Evolutionary conservation across 1,140 invertebrate genomes (phyloP), one percentile per base, ranked within the genome.

Genomic region (Himalopsyche phryganea): DNA sequence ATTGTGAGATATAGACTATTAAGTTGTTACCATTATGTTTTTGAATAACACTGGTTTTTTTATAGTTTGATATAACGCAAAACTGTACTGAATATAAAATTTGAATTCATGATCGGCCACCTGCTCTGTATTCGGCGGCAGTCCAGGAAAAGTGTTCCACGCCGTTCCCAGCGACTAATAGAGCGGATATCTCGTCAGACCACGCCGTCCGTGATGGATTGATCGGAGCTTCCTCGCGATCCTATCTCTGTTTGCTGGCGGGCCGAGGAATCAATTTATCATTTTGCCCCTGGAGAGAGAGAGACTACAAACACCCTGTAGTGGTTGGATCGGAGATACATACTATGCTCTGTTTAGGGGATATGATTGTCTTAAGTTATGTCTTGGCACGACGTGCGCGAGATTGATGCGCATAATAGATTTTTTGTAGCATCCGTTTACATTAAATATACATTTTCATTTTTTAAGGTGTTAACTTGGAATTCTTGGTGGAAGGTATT

Each of bases 181-280:
- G 55, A 35, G 40, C 49, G 45, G 55, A 62, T 62, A 62, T 62
- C 60, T 53, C 32, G 19, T 13, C 6, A 32, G 45, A 19, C 60
- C 60, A 62, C 51, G 55, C 60, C 42, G 50, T 50, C 44, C 2
- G 54, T 58, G 60, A 62, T 62, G 54, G 60, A 62, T 62, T 46
- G 60, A 49, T 50, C 50, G 19, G 38, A 45, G 45, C 58, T 47
- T 45, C 52, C 15, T 48, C 11, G 41, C 45, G 60, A 62, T 62
- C 60, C 40, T 44, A 61, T 61, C 60, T 19, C 32, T 62, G 60
- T 62, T 62, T 62, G 40, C 58, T 47, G 50, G 50, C 20, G 33
- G n/a, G 14, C 38, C 50, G 36, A 33, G 42, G 28, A 46, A 46
- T 46, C 55, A 51, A 62, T 62, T 62, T 62, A 62, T 62, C 60